These are phyloP conservation scores for Pontoporia blainvillei DNA, from an alignment of 2,113 vertebrate species.

Conservation along the genomic window DNA sequence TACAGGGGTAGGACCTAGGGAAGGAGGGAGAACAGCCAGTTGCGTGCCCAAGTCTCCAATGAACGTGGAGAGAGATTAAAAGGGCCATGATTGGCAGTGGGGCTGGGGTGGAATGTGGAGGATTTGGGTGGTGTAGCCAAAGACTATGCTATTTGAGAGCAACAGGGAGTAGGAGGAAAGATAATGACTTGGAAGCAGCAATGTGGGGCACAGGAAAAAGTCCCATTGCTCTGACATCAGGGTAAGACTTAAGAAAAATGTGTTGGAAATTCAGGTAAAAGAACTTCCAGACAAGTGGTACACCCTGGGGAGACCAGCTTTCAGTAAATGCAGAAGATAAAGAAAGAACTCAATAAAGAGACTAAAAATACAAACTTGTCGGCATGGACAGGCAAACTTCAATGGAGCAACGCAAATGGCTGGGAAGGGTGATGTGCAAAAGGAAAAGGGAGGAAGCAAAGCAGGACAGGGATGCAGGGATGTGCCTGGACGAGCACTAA, in stretches of 20 bases:
- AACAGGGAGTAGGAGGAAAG: background rate
- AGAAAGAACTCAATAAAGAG: background rate
- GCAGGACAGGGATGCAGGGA: background rate
- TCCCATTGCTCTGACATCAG: background rate
- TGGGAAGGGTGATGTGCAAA: background rate
- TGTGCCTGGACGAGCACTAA: background rate
- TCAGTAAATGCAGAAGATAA: background rate
- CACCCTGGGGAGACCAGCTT: background rate
- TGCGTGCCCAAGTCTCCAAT: background rate
- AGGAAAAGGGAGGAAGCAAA: background rate
- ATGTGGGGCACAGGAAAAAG: background rate
- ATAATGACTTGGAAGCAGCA: background rate
- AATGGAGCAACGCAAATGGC: background rate
- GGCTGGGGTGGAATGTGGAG: background rate
- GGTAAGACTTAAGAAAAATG: background rate
- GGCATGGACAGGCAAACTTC: background rate
- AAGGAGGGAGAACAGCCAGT: background rate
- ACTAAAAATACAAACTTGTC: background rate
- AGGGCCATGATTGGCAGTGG: background rate
- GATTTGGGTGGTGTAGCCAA: background rate
- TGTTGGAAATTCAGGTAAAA: background rate
- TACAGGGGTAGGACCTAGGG: background rate
- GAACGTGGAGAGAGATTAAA: background rate
- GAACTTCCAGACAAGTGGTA: background rate
- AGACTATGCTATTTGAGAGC: background rate